Base-by-base conservation (phyloP, 2,888 invertebrate genomes). In the Archips crataeganus region DNA sequence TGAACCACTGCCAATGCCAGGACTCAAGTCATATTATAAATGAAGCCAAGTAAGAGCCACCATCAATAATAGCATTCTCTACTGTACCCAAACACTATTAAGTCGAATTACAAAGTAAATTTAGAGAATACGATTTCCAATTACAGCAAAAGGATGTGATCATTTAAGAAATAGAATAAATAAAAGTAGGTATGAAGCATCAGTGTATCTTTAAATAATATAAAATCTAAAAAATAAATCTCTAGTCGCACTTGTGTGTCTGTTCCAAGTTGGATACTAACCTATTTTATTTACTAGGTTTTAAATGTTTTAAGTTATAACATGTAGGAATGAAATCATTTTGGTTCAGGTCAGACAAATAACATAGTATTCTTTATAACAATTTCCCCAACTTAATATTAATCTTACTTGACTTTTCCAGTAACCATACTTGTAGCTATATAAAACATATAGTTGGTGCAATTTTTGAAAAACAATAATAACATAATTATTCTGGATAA, bases 21-120 rank as follows among this genome's bases (percentile, higher is more conserved):
- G 47, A 57, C 62, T 45, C 45, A 54, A 66, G 54, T 39, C 39
- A 45, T 49, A 54, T 54, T 62, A 68, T 59, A 73, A 63, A 64
- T 63, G 47, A 73, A 73, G 73, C 73, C 39, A 73, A 59, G 15
- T 64, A 49, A 39, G 68, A 63, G 63, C 68, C 63, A 68, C 68
- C n/a, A 42, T 59, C 13, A 49, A 51, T 47, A 49, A 51, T 47
- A 68, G 47, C 47, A 71, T 71, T 45, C 47, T 32, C 54, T 65
- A 34, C 47, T 32, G 42, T 65, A 34, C 39, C 15, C 59, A 57
- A 66, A 59, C 73, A 73, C 73, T 68, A 72, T 62, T 72, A 73
- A 49, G 63, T 73, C 73, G 68, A 73, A 73, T 69, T 69, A 73
- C 73, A 69, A 36, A 47, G 47, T 68, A 68, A 63, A 63, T 57